Evolutionary conservation across 2,113 vertebrate species (phyloP).

Genomic region (Psettodes erumei): DNA sequence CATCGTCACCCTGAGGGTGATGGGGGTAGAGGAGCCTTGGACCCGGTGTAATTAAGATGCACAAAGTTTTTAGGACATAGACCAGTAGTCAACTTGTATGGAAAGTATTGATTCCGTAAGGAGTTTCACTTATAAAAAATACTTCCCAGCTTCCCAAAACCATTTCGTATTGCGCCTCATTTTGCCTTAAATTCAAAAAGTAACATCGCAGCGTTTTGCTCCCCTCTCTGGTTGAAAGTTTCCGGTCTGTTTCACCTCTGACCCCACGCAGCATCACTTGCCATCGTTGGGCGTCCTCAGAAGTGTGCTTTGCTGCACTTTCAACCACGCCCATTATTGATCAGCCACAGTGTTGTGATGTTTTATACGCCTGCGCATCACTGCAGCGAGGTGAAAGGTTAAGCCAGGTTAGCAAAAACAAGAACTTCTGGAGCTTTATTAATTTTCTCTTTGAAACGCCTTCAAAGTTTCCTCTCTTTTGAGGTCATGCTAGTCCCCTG

Average conservation of each 20-base stretch:
- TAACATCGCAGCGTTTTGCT: not conserved
- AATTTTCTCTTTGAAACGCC: not conserved
- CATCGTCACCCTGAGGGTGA: constrained; percentile 16
- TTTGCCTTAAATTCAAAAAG: not conserved
- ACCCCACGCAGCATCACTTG: not conserved
- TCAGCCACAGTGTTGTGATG: not conserved
- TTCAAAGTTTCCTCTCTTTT: not conserved
- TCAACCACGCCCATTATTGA: not conserved
- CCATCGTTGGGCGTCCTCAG: not conserved
- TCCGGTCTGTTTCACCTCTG: too few relatives aligned
- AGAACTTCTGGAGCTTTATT: not conserved
- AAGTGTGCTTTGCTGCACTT: not conserved
- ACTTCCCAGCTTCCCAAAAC: not conserved
- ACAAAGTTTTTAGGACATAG: not conserved
- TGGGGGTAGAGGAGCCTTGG: constrained; percentile 15
- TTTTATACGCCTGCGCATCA: not conserved
- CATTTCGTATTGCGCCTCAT: not conserved
- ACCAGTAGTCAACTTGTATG: not conserved
- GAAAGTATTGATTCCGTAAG: not conserved
- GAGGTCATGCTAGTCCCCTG: not conserved
- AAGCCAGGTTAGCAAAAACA: not conserved
- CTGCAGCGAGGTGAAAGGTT: not conserved
- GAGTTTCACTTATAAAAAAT: not conserved
- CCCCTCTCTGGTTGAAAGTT: not conserved
- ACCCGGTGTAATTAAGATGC: constrained; percentile 8